phyloP scores from a whole-genome alignment of 2,888 invertebrate species.

The Adelognathus sp. region DNA sequence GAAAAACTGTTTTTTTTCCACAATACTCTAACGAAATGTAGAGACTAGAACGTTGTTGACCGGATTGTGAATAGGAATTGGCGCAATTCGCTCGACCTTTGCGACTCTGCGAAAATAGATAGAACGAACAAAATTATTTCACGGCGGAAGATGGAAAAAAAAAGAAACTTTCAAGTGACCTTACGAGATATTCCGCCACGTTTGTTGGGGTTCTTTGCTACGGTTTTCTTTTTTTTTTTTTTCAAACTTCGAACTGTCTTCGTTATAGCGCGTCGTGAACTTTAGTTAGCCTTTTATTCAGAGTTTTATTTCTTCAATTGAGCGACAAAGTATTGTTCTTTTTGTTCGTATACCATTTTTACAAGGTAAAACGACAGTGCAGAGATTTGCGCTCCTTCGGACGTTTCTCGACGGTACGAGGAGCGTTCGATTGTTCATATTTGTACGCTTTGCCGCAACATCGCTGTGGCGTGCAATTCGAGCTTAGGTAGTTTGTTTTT shows the following conservation, averaged over 20 bases:
- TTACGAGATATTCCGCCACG: background rate
- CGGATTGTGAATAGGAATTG: too few species aligned
- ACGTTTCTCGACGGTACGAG: background rate
- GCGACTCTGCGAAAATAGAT: background rate
- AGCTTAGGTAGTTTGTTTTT: background rate
- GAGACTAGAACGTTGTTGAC: background rate
- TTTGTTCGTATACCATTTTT: background rate
- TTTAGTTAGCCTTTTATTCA: background rate
- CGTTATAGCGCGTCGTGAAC: background rate
- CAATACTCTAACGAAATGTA: background rate
- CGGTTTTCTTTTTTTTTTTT: background rate
- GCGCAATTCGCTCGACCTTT: background rate
- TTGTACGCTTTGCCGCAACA: background rate
- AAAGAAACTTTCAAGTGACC: background rate
- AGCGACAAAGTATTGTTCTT: background rate
- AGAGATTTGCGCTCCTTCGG: background rate
- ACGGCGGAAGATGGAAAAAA: background rate
- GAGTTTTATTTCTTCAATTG: constrained; percentile 16
- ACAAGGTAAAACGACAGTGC: background rate
- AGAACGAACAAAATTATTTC: background rate
- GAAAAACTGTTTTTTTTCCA: background rate
- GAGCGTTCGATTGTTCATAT: background rate
- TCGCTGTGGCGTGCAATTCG: background rate
- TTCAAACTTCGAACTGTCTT: too few species aligned
- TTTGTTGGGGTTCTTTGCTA: background rate